Conservation (phyloP, 2,888 invertebrate species). For the Octodonta nipae region DNA sequence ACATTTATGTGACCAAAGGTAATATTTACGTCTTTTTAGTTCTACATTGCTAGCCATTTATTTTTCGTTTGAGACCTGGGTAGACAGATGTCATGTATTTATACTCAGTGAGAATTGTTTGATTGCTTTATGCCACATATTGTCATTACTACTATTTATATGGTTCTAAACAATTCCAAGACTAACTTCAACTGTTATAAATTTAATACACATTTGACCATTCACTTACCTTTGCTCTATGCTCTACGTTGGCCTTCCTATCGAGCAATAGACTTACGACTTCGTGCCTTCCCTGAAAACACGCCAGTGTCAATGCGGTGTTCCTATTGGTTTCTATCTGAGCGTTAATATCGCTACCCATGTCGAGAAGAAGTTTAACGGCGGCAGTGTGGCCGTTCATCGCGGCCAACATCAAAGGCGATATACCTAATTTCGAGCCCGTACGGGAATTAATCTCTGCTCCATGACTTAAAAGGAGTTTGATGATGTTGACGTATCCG, state of each 20-base stretch:
- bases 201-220: too few relatives aligned
- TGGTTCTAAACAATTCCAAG: too few relatives aligned
- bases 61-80: too few relatives aligned
- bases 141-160: too few relatives aligned
- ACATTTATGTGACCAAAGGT: too few relatives aligned
- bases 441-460: slow-evolving; percentile 98
- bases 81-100: too few relatives aligned
- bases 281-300: slow-evolving; percentile 97
- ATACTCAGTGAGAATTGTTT: too few relatives aligned
- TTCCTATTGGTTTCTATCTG: slow-evolving; percentile 99
- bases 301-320: slow-evolving; percentile 94
- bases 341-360: slow-evolving; percentile 98
- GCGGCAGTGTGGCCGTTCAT: slow-evolving; percentile 98
- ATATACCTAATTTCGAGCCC: slow-evolving; percentile 93
- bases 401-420: slow-evolving; percentile 95
- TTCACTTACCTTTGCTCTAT: slow-evolving; percentile 56
- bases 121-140: too few relatives aligned
- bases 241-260: slow-evolving; percentile 95
- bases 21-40: too few relatives aligned
- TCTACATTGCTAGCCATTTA: too few relatives aligned
- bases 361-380: slow-evolving; percentile 85
- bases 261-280: slow-evolving; percentile 92
- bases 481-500: slow-evolving; percentile 97
- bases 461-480: slow-evolving; percentile 79
- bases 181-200: too few relatives aligned